A percentile compares a stretch with the other conserved stretches of the same genome.
These are phyloP conservation scores for Sipha maydis DNA, from an alignment of 2,888 invertebrate species.

Conservation along the genomic window DNA sequence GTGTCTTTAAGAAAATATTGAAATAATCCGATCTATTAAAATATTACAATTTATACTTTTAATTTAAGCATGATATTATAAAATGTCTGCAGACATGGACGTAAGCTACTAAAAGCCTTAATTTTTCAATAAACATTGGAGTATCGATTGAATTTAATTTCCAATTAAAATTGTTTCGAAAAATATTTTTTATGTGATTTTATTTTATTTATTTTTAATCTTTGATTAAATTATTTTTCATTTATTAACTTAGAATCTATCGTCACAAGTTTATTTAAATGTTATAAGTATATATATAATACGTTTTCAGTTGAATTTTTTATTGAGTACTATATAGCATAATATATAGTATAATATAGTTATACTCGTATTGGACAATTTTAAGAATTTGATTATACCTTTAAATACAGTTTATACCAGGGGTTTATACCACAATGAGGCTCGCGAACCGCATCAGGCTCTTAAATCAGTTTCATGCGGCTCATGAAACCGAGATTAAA, in stretches of 20 bases:
- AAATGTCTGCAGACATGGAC: not conserved
- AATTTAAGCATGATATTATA: not conserved
- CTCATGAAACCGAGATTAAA: too few relatives aligned
- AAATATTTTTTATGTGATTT: not conserved
- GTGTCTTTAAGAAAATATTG: not conserved
- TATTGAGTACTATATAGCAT: too few relatives aligned
- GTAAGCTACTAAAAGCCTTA: constrained; percentile 1
- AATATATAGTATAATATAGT: too few relatives aligned
- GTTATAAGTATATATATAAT: not conserved
- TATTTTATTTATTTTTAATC: constrained; percentile 6
- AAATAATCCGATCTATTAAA: constrained; percentile 20
- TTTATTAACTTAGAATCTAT: constrained; percentile 6
- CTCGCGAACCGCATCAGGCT: too few relatives aligned
- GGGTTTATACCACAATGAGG: too few relatives aligned
- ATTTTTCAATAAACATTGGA: constrained; percentile 22
- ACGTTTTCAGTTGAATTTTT: too few relatives aligned
- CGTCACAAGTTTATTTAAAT: not conserved
- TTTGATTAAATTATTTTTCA: not conserved
- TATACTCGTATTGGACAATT: not conserved
- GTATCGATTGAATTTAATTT: constrained; percentile 1
- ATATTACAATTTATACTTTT: not conserved
- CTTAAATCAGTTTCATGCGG: too few relatives aligned
- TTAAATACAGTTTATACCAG: too few relatives aligned
- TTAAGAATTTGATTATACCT: too few relatives aligned
- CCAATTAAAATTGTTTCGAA: not conserved